Base-by-base conservation (phyloP, 2,797 vertebrate genomes). In the Fundulus diaphanus region DNA sequence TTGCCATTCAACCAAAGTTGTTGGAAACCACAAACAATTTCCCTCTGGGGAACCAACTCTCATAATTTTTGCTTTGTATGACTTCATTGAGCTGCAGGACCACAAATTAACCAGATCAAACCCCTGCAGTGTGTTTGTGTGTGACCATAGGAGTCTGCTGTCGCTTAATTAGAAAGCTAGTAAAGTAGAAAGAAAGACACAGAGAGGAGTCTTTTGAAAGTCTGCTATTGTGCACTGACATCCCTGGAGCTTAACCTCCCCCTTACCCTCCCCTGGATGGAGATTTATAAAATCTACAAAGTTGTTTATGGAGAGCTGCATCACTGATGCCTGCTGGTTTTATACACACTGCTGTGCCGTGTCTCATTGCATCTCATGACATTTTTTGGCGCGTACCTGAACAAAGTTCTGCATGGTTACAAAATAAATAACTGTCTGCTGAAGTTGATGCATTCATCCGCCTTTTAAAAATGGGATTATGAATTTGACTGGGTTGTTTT, bases 81-180 rank as follows among this genome's bases (percentile, higher is more conserved):
- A 70, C 69, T 77, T 80, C 54, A 42, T 42, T 68, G 59, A 74
- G 73, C 82, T 85, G 59, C 52, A 72, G 72, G 61, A 63, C 3
- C 22, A 29, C 67, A 66, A 76, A 61, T 83, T 70, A 79, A 48
- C 33, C 37, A 18, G 46, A 82, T 77, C 61, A 82, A 84, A 68
- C 68, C 74, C 82, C 78, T 16, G 56, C 63, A 29, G 72, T n/a
- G 68, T 59, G 72, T 65, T 51, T 70, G 67, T 77, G 74, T 74
- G 51, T 68, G 72, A 72, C 66, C 76, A 84, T 77, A 76, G 54
- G 81, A 80, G 79, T 89, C 70, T 76, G 78, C 75, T 88, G 81
- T 72, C 84, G 74, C 56, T 82, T 83, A 88, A 91, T 93, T 79
- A 85, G 84, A 63, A 15, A 63, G 68, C 81, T 81, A 31, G 80